Evolutionary conservation across 2,888 invertebrate species (phyloP), one percentile per base, ranked within the genome.

Genomic region (Drymonia ruficornis): DNA sequence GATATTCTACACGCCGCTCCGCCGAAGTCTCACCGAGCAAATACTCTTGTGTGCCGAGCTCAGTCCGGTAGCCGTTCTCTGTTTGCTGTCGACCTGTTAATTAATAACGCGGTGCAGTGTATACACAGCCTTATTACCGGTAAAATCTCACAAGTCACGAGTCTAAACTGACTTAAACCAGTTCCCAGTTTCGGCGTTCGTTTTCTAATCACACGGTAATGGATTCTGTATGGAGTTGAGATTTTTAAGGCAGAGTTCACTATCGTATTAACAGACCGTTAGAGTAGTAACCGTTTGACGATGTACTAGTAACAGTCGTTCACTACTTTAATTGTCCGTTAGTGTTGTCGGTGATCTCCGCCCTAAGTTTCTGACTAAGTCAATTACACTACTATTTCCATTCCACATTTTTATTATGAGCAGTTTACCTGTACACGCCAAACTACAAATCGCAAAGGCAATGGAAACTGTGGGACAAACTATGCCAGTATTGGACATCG

Each of bases 81-180:
- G 89, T 91, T 92, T 92, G 86, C 90, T 91, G 91, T 91, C 91
- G 90, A 92, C 87, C 88, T 91, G 91, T 87, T 92, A 92, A 92
- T 92, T 92, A 92, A 92, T 91, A 91, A 92, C 91, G 80, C 89
- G 89, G 82, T 81, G 88, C 78, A 78, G 76, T 91, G 89, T 91
- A 81, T 91, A 87, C 91, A 88, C 89, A 89, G 89, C 91, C 91
- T 92, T 92, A 92, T 92, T 92, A 91, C 91, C 80, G 82, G 91
- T 91, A 91, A 89, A 90, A 92, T 91, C 89, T 90, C 88, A 91
- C 91, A 83, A 90, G 89, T 91, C 91, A 92, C 91, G 91, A 90
- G 87, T 83, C 80, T 76, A 76, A 82, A 82, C 82, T 76, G 74
- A 81, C 76, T 67, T 66, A 84, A 89, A 86, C 89, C 84, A 78